Percentiles rank a stretch among this genome's conserved stretches.
phyloP scores from a whole-genome alignment of 2,113 vertebrate genomes.

The Jacana jacana region DNA sequence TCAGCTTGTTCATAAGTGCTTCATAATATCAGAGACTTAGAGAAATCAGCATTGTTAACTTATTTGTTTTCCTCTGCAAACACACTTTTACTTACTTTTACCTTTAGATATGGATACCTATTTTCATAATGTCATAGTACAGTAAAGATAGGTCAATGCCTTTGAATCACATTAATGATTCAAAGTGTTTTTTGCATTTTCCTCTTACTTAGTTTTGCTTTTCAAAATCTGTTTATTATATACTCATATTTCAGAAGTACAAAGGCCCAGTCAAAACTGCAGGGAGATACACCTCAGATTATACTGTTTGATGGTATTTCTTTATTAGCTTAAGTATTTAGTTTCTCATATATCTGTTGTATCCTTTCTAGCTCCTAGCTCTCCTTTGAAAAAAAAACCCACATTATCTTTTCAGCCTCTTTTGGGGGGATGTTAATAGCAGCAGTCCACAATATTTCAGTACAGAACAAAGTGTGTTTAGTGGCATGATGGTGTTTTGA shows the following conservation, averaged over 20 bases:
- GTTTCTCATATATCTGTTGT: not conserved
- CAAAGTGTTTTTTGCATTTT: not conserved
- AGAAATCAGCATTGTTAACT: not conserved
- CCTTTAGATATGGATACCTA: not conserved
- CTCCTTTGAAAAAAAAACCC: not conserved
- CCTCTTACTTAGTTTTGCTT: not conserved
- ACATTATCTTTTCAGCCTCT: not conserved
- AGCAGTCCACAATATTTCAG: not conserved
- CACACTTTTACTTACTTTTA: not conserved
- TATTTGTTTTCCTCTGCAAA: not conserved
- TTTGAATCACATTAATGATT: not conserved
- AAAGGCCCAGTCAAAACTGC: not conserved
- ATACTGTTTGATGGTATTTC: not conserved
- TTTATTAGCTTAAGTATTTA: not conserved
- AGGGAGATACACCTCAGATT: not conserved
- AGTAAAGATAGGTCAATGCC: not conserved
- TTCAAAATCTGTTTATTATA: not conserved
- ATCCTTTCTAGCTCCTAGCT: not conserved
- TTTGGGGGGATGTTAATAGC: not conserved
- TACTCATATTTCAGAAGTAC: not conserved
- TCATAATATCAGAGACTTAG: not conserved
- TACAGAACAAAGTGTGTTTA: not conserved
- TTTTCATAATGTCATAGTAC: not conserved
- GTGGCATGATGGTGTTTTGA: not conserved
- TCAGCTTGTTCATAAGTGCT: not conserved